Conservation (phyloP, 92 coral and sea anemone genomes). For the Paramuricea clavata region DNA sequence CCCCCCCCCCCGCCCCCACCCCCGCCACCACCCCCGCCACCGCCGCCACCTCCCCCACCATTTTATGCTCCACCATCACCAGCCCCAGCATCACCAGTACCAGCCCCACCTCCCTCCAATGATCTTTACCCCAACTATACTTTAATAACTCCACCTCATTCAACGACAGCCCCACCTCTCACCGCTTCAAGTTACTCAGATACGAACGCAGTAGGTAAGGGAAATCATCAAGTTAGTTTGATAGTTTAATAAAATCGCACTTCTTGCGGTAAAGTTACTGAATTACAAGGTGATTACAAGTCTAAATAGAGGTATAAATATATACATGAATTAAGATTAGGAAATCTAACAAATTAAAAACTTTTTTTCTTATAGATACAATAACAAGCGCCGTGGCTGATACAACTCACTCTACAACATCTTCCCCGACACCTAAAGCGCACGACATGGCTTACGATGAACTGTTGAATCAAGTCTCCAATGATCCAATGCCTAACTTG, state of each 20-base stretch:
- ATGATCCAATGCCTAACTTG: slow-evolving; percentile 29
- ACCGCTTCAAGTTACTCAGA: neutral
- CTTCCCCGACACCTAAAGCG: neutral
- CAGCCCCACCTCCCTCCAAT: too few relatives aligned
- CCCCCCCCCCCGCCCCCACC: neutral
- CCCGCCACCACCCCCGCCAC: neutral
- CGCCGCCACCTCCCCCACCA: too few relatives aligned
- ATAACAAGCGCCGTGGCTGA: neutral
- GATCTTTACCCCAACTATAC: neutral
- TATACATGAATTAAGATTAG: too few relatives aligned
- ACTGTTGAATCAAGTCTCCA: slow-evolving; percentile 11
- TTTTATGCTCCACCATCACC: neutral
- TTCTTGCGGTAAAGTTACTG: too few relatives aligned
- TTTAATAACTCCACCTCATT: neutral
- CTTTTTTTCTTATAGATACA: neutral
- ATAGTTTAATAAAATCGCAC: too few relatives aligned
- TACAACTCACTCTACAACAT: neutral
- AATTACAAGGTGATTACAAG: too few relatives aligned
- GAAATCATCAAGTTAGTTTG: too few relatives aligned
- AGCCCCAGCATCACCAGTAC: too few relatives aligned
- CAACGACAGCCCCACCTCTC: neutral
- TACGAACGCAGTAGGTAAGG: neutral
- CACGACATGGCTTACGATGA: slow-evolving; percentile 41
- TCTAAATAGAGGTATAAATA: too few relatives aligned
- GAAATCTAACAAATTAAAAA: neutral